phyloP scores from a whole-genome alignment of 1,140 invertebrate species.

The Euwallacea similis region DNA sequence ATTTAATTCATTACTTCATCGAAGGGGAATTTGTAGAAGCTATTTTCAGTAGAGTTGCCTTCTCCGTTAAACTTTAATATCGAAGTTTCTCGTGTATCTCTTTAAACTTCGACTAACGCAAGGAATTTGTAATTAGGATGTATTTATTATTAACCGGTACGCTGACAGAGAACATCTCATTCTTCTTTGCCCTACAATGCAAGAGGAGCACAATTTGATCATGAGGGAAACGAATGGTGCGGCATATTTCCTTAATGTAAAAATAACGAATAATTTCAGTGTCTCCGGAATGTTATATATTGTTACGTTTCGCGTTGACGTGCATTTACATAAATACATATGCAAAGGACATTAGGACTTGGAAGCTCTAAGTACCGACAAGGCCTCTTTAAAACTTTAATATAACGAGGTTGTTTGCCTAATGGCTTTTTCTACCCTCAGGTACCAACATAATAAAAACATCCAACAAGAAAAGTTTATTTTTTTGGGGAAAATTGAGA shows the following conservation, averaged over 20 bases:
- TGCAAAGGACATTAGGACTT: slow-evolving; percentile 5
- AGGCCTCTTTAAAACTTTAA: slow-evolving; percentile 16
- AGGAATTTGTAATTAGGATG: not conserved
- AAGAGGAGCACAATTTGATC: not conserved
- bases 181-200: not conserved
- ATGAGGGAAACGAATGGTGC: not conserved
- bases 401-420: slow-evolving; percentile 5
- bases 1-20: too few species aligned
- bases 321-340: slow-evolving; percentile 12
- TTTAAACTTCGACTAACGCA: not conserved
- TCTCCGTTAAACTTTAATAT: too few species aligned
- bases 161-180: too few species aligned
- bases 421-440: slow-evolving; percentile 6
- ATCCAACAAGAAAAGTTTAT: too few species aligned
- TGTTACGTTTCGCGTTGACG: slow-evolving; percentile 10
- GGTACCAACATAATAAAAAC: too few species aligned
- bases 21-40: too few species aligned
- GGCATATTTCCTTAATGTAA: slow-evolving; percentile 1
- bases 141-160: not conserved
- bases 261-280: slow-evolving; percentile 8
- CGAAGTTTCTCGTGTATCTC: too few species aligned
- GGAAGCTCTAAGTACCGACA: slow-evolving; percentile 6
- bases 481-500: too few species aligned
- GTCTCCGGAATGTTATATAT: not conserved
- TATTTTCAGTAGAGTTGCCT: too few species aligned